phyloP scores from a whole-genome alignment of 2,113 vertebrate species.

The Melospiza georgiana region DNA sequence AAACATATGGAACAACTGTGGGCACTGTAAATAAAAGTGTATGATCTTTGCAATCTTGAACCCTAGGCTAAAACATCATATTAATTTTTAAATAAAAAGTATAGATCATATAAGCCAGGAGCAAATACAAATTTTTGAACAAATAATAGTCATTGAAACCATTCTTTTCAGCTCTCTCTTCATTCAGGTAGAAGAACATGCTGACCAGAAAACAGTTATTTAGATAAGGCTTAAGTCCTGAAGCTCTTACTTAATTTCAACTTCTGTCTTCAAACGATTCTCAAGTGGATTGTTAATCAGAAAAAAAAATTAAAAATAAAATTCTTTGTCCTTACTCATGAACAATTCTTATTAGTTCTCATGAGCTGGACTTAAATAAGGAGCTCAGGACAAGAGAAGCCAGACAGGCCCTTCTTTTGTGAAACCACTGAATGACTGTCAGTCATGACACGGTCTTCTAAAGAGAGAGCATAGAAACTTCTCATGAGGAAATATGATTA shows the following conservation, averaged over 20 bases:
- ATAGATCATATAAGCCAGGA: slow-evolving; percentile 48
- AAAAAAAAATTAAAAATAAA: background rate
- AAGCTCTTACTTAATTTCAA: background rate
- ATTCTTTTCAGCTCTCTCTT: slow-evolving; percentile 33
- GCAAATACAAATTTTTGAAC: slow-evolving; percentile 46
- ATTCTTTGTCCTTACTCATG: background rate
- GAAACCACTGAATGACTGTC: background rate
- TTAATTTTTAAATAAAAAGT: slow-evolving; percentile 65
- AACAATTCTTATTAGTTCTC: background rate
- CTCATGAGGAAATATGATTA: background rate
- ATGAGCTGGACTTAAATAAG: background rate
- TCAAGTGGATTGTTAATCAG: background rate
- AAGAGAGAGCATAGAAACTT: slow-evolving; percentile 3
- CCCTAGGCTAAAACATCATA: slow-evolving; percentile 52
- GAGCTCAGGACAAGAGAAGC: slow-evolving; percentile 13
- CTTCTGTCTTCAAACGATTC: background rate
- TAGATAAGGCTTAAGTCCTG: slow-evolving; percentile 13
- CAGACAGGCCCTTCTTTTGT: background rate
- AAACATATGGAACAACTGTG: slow-evolving; percentile 42
- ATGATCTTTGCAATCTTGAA: slow-evolving; percentile 59
- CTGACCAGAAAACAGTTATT: slow-evolving; percentile 36
- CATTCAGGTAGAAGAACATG: slow-evolving; percentile 9
- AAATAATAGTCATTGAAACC: slow-evolving; percentile 20
- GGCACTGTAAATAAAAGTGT: slow-evolving; percentile 67
- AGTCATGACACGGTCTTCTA: background rate